These are phyloP conservation scores for Trididemnum nubilum DNA, from an alignment of 23 tunicate genomes.

Conservation along the genomic window DNA sequence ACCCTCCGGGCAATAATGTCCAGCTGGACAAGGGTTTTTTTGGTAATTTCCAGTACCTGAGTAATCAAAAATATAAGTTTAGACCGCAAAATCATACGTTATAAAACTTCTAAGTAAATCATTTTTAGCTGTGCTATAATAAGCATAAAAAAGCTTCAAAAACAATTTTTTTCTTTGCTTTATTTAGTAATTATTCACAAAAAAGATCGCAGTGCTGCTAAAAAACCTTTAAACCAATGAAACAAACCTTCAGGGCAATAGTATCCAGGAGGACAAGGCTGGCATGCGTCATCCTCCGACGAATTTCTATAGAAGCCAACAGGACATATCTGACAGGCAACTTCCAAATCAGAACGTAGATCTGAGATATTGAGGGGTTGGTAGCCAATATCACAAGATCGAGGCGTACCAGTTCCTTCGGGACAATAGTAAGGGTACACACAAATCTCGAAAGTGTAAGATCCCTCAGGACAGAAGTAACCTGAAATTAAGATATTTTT, in stretches of 20 bases:
- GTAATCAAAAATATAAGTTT: too few relatives aligned
- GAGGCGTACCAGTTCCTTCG: slow-evolving; percentile 62
- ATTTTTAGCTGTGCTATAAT: too few relatives aligned
- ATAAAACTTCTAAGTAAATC: too few relatives aligned
- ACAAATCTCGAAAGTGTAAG: slow-evolving; percentile 49
- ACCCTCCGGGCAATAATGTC: slow-evolving; percentile 97
- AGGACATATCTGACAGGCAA: slow-evolving; percentile 91
- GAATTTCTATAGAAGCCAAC: slow-evolving; percentile 85
- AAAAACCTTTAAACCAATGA: too few relatives aligned
- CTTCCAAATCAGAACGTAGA: slow-evolving; percentile 48
- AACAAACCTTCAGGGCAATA: slow-evolving; percentile 94
- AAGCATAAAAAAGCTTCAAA: too few relatives aligned
- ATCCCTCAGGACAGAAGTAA: slow-evolving; percentile 61
- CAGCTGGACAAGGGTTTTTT: slow-evolving; percentile 80
- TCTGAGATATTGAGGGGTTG: slow-evolving; percentile 94
- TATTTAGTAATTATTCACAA: neutral
- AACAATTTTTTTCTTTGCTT: too few relatives aligned
- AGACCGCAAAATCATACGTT: too few relatives aligned
- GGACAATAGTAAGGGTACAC: slow-evolving; percentile 97
- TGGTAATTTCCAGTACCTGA: slow-evolving; percentile 92
- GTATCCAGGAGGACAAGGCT: slow-evolving; percentile 98
- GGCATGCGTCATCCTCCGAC: slow-evolving; percentile 72
- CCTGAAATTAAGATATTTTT: slow-evolving; percentile 38
- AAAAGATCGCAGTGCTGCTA: too few relatives aligned
- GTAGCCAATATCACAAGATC: slow-evolving; percentile 84